Conservation (phyloP, 2,888 invertebrate genomes). For the Nasonovia ribisnigri region DNA sequence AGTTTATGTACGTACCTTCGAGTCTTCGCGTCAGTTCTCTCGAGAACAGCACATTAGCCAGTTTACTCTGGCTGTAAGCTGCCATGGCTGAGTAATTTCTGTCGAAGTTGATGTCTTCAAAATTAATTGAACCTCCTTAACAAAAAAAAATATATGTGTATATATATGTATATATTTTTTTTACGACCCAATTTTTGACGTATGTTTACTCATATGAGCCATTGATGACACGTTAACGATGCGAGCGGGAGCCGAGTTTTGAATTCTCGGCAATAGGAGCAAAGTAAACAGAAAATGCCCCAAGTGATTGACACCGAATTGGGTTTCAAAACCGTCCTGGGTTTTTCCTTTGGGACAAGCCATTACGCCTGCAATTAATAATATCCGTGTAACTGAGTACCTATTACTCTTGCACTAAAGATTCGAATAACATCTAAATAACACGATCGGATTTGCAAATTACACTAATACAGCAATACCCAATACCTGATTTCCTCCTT, state of each 20-base stretch:
- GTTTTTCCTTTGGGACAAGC: slow-evolving; percentile 75
- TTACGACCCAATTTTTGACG: background rate
- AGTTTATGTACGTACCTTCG: slow-evolving; percentile 40
- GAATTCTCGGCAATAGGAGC: slow-evolving; percentile 75
- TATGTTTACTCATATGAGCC: slow-evolving; percentile 70
- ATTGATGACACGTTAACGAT: slow-evolving; percentile 77
- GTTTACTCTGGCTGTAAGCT: slow-evolving; percentile 66
- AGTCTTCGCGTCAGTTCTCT: slow-evolving; percentile 63
- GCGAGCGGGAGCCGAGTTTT: slow-evolving; percentile 74
- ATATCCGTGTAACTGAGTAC: background rate
- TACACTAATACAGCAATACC: background rate
- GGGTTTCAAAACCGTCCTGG: slow-evolving; percentile 78
- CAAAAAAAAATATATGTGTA: no score
- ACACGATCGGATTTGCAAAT: no score
- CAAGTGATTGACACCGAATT: slow-evolving; percentile 78
- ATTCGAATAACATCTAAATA: no score
- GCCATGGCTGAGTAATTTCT: slow-evolving; percentile 56
- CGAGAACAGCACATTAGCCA: slow-evolving; percentile 66
- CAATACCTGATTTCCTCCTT: background rate
- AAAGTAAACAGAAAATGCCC: slow-evolving; percentile 77
- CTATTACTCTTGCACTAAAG: no score
- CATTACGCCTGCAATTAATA: slow-evolving; percentile 75
- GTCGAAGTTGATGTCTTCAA: slow-evolving; percentile 66
- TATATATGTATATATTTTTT: no score
- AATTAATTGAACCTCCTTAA: slow-evolving; percentile 65